Evolutionary conservation across 2,797 vertebrate species (phyloP).

Genomic region (Argyrosomus regius): DNA sequence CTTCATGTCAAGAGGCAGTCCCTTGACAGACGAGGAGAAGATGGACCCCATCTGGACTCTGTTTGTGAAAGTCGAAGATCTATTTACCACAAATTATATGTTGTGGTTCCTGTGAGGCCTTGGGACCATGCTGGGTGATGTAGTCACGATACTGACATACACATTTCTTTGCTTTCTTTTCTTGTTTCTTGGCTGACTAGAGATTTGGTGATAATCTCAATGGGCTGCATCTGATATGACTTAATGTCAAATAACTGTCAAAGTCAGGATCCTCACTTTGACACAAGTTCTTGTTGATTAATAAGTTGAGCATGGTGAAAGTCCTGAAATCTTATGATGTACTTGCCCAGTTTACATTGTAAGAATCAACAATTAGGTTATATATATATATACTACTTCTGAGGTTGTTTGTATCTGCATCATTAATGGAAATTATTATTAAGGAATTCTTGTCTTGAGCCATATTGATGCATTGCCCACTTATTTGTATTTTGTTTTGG

Average conservation of each 20-base stretch:
- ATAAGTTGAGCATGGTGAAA: background rate
- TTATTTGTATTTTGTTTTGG: background rate
- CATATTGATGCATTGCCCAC: background rate
- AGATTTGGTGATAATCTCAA: conserved; percentile 15
- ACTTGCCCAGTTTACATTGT: background rate
- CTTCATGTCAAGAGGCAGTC: conserved; percentile 7
- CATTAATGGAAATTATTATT: background rate
- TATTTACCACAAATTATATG: conserved; percentile 1
- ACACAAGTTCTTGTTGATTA: background rate
- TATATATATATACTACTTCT: too few relatives aligned
- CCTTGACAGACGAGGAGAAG: background rate
- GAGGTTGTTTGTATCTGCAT: background rate
- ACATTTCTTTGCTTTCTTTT: background rate
- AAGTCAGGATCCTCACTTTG: background rate
- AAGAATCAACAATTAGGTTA: background rate
- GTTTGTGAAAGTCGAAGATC: background rate
- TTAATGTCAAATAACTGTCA: conserved; percentile 5
- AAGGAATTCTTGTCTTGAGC: background rate
- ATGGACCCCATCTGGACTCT: conserved; percentile 2
- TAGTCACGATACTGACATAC: conserved; percentile 14
- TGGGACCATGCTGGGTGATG: background rate
- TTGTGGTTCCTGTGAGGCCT: background rate
- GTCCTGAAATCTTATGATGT: background rate
- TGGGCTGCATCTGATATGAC: conserved; percentile 15
- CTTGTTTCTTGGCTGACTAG: conserved; percentile 25